Conservation (phyloP, 1,140 invertebrate species). For the Trichogramma pretiosum region DNA sequence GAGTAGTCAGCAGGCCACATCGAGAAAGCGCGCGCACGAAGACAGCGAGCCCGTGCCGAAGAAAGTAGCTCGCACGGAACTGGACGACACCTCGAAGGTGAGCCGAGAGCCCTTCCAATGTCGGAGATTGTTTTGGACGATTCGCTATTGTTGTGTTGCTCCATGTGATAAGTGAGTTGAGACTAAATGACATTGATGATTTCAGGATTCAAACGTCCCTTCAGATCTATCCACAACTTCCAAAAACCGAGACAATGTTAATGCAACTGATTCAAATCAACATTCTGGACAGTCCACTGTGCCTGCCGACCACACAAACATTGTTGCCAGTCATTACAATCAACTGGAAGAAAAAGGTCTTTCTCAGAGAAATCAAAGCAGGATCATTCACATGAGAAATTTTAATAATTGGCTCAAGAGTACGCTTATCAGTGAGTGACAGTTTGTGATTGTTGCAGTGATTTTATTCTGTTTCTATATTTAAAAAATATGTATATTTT, state of each 20-base stretch:
- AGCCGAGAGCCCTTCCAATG: no score
- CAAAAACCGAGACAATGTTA: constrained; percentile 11
- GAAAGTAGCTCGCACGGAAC: no score
- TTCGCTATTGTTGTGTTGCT: no score
- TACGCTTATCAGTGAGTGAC: constrained; percentile 68
- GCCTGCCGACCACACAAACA: constrained; percentile 40
- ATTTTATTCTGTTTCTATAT: background rate
- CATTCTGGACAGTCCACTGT: no score
- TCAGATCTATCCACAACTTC: constrained; percentile 26
- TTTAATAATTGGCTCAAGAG: constrained; percentile 99
- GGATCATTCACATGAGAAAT: constrained; percentile 88
- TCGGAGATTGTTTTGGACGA: no score
- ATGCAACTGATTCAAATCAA: constrained; percentile 14
- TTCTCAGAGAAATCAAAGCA: constrained; percentile 68
- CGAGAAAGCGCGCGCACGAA: no score
- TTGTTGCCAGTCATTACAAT: constrained; percentile 83
- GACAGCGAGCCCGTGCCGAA: no score
- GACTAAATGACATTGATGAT: constrained; percentile 11
- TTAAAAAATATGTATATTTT: constrained; percentile 9
- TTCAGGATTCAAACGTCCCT: constrained; percentile 22
- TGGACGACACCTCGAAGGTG: no score
- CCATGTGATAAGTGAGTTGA: no score
- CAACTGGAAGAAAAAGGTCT: constrained; percentile 71
- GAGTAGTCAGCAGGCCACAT: no score
- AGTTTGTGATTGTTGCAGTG: background rate